Evolutionary conservation across 1,140 invertebrate species (phyloP).

Genomic region (Metaphire vulgaris): DNA sequence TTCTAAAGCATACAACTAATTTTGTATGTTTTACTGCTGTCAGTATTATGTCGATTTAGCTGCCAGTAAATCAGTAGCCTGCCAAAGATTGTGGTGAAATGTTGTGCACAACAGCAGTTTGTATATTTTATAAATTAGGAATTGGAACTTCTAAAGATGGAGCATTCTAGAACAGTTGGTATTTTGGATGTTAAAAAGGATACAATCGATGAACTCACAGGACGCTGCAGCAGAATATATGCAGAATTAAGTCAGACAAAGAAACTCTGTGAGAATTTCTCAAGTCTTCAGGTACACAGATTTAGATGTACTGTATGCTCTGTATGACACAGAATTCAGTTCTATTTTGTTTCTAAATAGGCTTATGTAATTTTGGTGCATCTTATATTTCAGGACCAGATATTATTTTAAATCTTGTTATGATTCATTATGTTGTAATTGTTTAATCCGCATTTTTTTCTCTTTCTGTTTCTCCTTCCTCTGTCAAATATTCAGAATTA

Average conservation of each 20-base stretch:
- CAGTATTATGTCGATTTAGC: too few species aligned
- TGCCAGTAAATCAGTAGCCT: too few species aligned
- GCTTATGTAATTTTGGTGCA: not conserved
- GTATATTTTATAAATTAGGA: too few species aligned
- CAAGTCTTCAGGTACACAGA: not conserved
- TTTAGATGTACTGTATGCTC: too few species aligned
- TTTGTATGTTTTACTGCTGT: not conserved
- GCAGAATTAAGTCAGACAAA: not conserved
- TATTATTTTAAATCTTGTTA: not conserved
- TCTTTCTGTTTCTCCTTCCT: too few species aligned
- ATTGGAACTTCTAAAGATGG: not conserved
- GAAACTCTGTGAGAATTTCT: not conserved
- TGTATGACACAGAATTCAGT: not conserved
- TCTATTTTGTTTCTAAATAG: not conserved
- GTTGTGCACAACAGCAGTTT: too few species aligned
- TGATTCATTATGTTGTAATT: not conserved
- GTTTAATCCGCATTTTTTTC: too few species aligned
- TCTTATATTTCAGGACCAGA: not conserved
- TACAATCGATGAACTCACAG: not conserved
- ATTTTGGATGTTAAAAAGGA: not conserved
- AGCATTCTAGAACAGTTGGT: not conserved
- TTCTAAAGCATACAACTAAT: not conserved
- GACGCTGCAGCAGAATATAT: not conserved
- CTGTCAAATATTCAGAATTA: too few species aligned
- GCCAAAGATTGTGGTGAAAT: not conserved